A percentile compares a stretch with the other conserved stretches of the same genome.
These are phyloP conservation scores for Hylyphantes graminicola DNA, from an alignment of 1,140 invertebrate species.

Conservation along the genomic window DNA sequence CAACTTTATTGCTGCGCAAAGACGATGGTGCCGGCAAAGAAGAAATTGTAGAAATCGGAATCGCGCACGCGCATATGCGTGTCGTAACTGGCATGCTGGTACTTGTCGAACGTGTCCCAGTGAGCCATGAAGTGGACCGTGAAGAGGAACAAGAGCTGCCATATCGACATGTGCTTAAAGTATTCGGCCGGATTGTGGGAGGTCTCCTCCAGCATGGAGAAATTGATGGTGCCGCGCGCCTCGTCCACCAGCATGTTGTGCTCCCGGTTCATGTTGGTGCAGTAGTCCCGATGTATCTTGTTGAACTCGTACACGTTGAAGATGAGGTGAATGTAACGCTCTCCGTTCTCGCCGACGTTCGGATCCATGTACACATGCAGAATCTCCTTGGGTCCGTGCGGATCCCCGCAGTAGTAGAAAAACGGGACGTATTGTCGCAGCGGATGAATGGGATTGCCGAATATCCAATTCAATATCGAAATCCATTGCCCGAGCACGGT, in stretches of 20 bases:
- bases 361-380: not conserved
- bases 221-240: conserved; percentile 29
- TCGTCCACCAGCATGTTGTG: conserved; percentile 21
- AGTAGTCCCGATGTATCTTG: not conserved
- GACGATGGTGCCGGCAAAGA: conserved; percentile 7
- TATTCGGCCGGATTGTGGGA: not conserved
- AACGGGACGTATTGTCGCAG: not conserved
- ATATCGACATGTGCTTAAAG: not conserved
- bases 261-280: not conserved
- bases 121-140: conserved; percentile 24
- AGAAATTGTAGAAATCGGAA: conserved; percentile 15
- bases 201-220: not conserved
- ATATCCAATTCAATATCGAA: not conserved
- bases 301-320: conserved; percentile 31
- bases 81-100: conserved; percentile 31
- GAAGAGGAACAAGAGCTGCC: conserved; percentile 12
- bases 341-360: not conserved
- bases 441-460: conserved; percentile 6
- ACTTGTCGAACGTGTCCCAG: conserved; percentile 29
- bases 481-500: not conserved
- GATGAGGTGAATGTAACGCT: not conserved
- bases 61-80: conserved; percentile 3
- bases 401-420: conserved; percentile 24
- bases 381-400: conserved; percentile 18
- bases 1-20: not conserved